Evolutionary conservation across 2,888 invertebrate genomes (phyloP), one percentile per base, ranked within the genome.

Genomic region (Plagodis dolabraria): DNA sequence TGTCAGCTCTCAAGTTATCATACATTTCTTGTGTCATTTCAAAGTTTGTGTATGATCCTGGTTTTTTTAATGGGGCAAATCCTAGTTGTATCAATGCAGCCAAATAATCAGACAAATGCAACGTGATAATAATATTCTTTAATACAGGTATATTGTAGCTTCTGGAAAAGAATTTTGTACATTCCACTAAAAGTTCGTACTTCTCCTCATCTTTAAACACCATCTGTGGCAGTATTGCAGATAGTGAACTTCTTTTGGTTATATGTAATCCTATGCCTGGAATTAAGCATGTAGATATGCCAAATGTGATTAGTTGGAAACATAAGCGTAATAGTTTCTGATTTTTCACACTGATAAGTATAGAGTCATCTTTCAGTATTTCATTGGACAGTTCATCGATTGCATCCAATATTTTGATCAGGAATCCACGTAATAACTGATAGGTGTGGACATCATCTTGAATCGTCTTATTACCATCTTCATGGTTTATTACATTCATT

Each of bases 1-100:
- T 93, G 44, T 95, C 94, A 36, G 66, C 65, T 69, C 76, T 80
- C 8, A 96, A 80, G 68, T 86, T 85, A 2, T 86, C 74, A 82
- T 94, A 94, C 65, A 93, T 82, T 65, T 94, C 93, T 69, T 84
- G 69, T 0, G 95, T 94, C 94, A 96, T 95, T 49, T 74, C 72
- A 79, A 93, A 86, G 56, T 80, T 75, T 5, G 69, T 60, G 60
- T 91, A 91, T 7, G 67, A 68, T 0, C 89, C 83, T 57, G 96
- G 95, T 83, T 95, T 94, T 64, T 93, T 94, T 38, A 96, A 75
- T 7, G 95, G 95, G 42, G 95, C 95, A 88, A 94, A 94, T 34
- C 94, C 89, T 50, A 97, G 84, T 83, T 96, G 96, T 70, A 96
- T 94, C 35, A 96, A 82, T 5, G 94, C 94, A 57, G 95, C 95